Evolutionary conservation across 2,797 vertebrate genomes (phyloP), one percentile per base, ranked within the genome.

Genomic region (Zonotrichia albicollis): DNA sequence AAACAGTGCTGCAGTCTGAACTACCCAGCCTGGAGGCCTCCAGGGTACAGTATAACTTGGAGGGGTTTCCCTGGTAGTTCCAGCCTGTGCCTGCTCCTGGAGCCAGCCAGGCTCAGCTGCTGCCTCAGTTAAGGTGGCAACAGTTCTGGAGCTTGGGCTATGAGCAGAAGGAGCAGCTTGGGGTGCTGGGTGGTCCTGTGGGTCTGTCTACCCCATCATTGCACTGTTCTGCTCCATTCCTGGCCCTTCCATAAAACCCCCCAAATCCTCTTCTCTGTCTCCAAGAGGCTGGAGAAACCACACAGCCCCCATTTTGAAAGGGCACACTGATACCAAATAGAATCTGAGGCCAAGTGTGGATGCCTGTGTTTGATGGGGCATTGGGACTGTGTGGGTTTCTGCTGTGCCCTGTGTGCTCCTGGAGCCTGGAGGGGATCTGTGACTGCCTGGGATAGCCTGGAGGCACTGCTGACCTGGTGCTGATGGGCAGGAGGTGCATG

Each of bases 31-130:
- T 45, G 17, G 70, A 74, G 46, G 46, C 70, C 91, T 83, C 82
- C 61, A 43, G 94, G 78, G 72, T 54, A n/a, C 65, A 13, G 53
- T 61, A 50, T 12, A 74, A 46, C 46, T 80, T 42, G 22, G 9
- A 38, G 70, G 79, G 85, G 32, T 73, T 94, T 90, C 66, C 73
- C 87, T 94, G 50, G 38, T 42, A 46, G 29, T 87, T 67, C 9
- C 90, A 58, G 34, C 32, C 68, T 29, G n/a, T 54, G 38, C 8
- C 48, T 46, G 54, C 64, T 5, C 4, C 16, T 40, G 71, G 19
- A 77, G 42, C 4, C 10, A 7, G 16, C 54, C 30, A 36, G 58
- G n/a, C 55, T 58, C 34, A 23, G 32, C 6, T 43, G 25, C 53
- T 85, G 87, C 40, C 68, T 84, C 61, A 22, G 29, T 38, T 16